Evolutionary conservation across 2,797 vertebrate species (phyloP).

Genomic region (Leuciscus waleckii): DNA sequence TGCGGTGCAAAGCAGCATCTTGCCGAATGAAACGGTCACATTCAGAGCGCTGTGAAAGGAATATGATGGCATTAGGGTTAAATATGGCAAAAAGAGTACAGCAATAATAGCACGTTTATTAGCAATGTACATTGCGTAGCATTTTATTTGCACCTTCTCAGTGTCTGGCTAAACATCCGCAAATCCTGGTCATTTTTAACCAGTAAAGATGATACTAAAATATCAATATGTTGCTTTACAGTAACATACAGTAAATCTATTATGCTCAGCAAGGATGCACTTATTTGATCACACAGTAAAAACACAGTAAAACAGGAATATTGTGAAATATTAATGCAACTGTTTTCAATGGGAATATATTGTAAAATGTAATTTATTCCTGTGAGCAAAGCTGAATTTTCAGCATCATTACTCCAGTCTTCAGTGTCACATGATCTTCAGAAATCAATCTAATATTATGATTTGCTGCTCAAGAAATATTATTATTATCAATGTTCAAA

Average conservation of each 20-base stretch:
- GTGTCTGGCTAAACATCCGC: background rate
- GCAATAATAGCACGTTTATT: conserved; percentile 33
- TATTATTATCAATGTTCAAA: background rate
- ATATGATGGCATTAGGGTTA: conserved; percentile 42
- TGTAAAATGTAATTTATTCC: background rate
- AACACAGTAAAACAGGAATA: background rate
- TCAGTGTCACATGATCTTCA: background rate
- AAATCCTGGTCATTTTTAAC: background rate
- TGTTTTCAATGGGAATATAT: too few relatives aligned
- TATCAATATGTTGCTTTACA: background rate
- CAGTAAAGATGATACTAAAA: background rate
- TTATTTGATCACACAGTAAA: background rate
- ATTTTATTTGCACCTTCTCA: conserved; percentile 26
- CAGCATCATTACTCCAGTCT: background rate
- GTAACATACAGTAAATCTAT: background rate
- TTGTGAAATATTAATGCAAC: too few relatives aligned
- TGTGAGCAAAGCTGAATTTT: background rate
- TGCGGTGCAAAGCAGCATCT: conserved; percentile 54
- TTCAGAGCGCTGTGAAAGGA: conserved; percentile 53
- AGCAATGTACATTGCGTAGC: conserved; percentile 29
- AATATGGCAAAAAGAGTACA: background rate
- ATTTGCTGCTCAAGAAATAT: background rate
- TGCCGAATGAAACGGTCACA: conserved; percentile 35
- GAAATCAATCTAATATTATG: background rate
- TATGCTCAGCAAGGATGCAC: background rate